Evolutionary conservation across 2,113 vertebrate genomes (phyloP), one percentile per base, ranked within the genome.

Genomic region (Vulpes ferrilata): DNA sequence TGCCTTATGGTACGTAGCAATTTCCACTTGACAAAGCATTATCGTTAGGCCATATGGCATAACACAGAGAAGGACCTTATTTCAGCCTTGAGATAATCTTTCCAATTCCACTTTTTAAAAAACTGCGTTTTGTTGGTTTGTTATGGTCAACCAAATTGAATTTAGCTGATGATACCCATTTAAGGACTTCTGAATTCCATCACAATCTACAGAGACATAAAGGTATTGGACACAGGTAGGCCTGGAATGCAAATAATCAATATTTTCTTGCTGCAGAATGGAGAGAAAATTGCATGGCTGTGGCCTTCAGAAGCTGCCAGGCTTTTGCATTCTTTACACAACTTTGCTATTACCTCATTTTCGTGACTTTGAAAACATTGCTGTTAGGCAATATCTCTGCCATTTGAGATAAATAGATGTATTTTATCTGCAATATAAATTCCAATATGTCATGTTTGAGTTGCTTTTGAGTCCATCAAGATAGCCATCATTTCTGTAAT

Each of bases 371-470:
- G 38, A 57, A 88, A 93, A 78, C 17, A 51, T 48, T 15, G 25
- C 83, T 38, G 43, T 20, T 19, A 88, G 62, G 74, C 35, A 65
- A 6, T 89, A 91, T 92, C 74, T 53, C 3, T 84, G 84, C 15
- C 74, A 69, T 60, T 76, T 71, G 62, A 90, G 85, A 88, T 69
- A 85, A 94, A 67, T 25, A 89, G 93, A 73, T 88, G 80, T n/a
- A 43, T 97, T 96, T 95, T 87, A 81, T 95, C 88, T 96, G 84
- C 69, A 60, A 23, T 80, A 57, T 71, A 59, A 48, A 83, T 96
- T 64, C 74, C 84, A 95, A 2, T 35, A 81, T 80, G 79, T 62
- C 23, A 4, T 8, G 74, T 94, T 19, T 69, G 92, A 90, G 83
- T 81, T 62, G 64, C 53, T 71, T 96, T 35, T 48, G 94, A 96